Conservation (phyloP, 2,888 invertebrate genomes). For the Ornithoptera alexandrae region DNA sequence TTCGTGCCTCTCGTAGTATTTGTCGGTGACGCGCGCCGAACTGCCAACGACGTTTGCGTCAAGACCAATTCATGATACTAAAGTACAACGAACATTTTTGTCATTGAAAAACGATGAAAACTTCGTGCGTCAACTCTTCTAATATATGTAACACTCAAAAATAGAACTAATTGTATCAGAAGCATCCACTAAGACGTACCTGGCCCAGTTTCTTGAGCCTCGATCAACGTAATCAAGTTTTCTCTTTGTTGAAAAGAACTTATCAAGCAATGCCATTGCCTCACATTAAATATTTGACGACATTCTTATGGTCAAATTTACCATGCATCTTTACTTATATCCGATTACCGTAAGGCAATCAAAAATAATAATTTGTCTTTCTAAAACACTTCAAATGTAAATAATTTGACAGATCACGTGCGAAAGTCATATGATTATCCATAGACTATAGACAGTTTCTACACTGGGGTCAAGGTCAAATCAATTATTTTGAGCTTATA, state of each 20-base stretch:
- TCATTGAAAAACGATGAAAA: slow-evolving; percentile 33
- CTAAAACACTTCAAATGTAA: slow-evolving; percentile 45
- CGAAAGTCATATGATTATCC: slow-evolving; percentile 73
- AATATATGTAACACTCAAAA: slow-evolving; percentile 51
- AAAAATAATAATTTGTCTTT: slow-evolving; percentile 37
- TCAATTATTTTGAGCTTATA: neutral
- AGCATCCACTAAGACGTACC: slow-evolving; percentile 68
- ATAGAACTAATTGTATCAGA: slow-evolving; percentile 64
- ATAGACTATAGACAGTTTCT: slow-evolving; percentile 53
- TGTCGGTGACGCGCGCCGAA: slow-evolving; percentile 46
- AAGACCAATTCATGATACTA: slow-evolving; percentile 41
- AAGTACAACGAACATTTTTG: slow-evolving; percentile 45
- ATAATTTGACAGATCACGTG: slow-evolving; percentile 73
- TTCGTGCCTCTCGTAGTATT: slow-evolving; percentile 29
- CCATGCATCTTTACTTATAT: slow-evolving; percentile 44
- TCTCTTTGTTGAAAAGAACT: slow-evolving; percentile 84
- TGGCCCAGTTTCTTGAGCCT: slow-evolving; percentile 68
- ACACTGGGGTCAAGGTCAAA: slow-evolving; percentile 38
- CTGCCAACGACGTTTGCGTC: slow-evolving; percentile 61
- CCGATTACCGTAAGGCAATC: slow-evolving; percentile 30
- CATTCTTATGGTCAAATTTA: slow-evolving; percentile 45
- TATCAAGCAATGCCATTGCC: slow-evolving; percentile 87
- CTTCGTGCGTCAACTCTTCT: slow-evolving; percentile 56
- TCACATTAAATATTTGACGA: slow-evolving; percentile 59
- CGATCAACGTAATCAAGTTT: slow-evolving; percentile 66